Base-by-base conservation (phyloP, 1,140 invertebrate genomes). In the Panagrolaimus sp. region DNA sequence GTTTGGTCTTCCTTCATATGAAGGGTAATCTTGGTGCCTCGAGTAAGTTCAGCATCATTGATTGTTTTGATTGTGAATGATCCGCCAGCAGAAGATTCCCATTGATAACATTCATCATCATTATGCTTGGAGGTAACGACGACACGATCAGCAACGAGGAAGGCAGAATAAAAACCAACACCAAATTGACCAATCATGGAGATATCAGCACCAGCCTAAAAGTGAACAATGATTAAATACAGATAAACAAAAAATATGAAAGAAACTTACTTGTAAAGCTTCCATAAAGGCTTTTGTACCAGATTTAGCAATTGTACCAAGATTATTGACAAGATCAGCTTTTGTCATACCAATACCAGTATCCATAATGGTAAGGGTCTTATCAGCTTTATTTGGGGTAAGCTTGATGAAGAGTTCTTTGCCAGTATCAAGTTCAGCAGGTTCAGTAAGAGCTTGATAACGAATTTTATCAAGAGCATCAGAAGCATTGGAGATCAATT, bases 131-230 rank as follows among this genome's bases (percentile, higher is more conserved):
- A 94, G 32, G 89, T 89, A 0, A 98, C 96, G 0, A 89, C 90
- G 6, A 98, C 95, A 80, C 89, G 85, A 78, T 98, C 95, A 55
- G 95, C 94, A 15, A 98, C 89, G 58, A 98, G 85, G 84, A 96
- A 98, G 38, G 93, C 92, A 0, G 96, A 98, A 86, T 98, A 96
- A 89, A 96, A 96, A 86, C 93, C 93, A 64, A 96, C 93, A 89
- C 93, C 93, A 85, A 96, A 96, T 86, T 96, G 93, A 85, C 93
- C 93, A 85, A 96, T 96, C 93, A 96, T 95, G 77, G 90, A 91
- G 78, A 95, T 95, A 83, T 95, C 93, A 75, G 92, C 92, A 73
- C 92, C 92, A 76, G 92, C 91, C 85, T 86, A 82, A 28, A 83
- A 71, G 48, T 8, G n/a, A 38, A 8, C 44, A 17, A 47, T 63